These are phyloP conservation scores for Agrilus biguttatus DNA, from an alignment of 2,888 invertebrate genomes.

Conservation along the genomic window DNA sequence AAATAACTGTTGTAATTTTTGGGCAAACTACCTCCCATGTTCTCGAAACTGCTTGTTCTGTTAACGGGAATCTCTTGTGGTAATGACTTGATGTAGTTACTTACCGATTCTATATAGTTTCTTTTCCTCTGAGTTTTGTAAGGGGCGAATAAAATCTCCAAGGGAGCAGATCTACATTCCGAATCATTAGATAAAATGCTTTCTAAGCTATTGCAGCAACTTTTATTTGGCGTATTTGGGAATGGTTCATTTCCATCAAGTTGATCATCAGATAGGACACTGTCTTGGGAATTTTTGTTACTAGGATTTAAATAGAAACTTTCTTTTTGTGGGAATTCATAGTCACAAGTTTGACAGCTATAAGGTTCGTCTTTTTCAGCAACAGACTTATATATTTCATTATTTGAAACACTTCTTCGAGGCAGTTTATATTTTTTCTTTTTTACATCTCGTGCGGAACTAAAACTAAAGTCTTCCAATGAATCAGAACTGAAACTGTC, in stretches of 20 bases:
- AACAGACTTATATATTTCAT: conserved; percentile 48
- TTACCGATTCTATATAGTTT: neutral
- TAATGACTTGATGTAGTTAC: conserved; percentile 1
- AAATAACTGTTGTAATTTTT: conserved; percentile 14
- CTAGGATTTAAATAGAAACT: conserved; percentile 66
- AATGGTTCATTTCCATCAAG: conserved; percentile 20
- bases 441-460: conserved; percentile 18
- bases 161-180: conserved; percentile 60
- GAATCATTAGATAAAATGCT: conserved; percentile 71
- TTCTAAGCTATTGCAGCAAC: conserved; percentile 64
- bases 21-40: conserved; percentile 18
- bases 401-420: conserved; percentile 59
- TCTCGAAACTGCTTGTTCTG: conserved; percentile 3
- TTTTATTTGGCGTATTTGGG: conserved; percentile 34
- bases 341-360: conserved; percentile 20
- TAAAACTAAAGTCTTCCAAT: conserved; percentile 52
- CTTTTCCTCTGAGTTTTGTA: conserved; percentile 1
- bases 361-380: conserved; percentile 14
- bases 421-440: conserved; percentile 36
- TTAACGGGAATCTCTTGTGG: conserved; percentile 3
- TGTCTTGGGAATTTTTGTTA: conserved; percentile 59
- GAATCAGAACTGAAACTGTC: conserved; percentile 70
- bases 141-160: conserved; percentile 52
- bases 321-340: conserved; percentile 46
- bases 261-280: conserved; percentile 60